Evolutionary conservation across 1,140 invertebrate genomes (phyloP).

Genomic region (Matsumurasca onukii): DNA sequence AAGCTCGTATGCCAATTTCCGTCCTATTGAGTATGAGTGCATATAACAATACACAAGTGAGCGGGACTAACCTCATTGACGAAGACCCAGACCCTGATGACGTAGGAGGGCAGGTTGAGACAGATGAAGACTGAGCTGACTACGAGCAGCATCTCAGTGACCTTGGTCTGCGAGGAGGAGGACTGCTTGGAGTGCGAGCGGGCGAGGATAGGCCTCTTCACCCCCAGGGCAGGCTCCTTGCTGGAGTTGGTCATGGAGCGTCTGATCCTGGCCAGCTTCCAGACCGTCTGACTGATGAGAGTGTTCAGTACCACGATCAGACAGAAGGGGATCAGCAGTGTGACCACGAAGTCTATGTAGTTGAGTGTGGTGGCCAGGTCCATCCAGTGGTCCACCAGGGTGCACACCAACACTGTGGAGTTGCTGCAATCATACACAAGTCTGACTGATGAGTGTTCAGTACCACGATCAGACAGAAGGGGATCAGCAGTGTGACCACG

Average conservation of each 20-base stretch:
- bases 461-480: conserved; percentile 65
- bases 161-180: conserved; percentile 60
- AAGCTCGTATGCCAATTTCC: too few relatives aligned
- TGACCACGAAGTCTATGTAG: conserved; percentile 66
- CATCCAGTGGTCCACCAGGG: conserved; percentile 50
- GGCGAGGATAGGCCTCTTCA: conserved; percentile 4
- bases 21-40: too few relatives aligned
- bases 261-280: conserved; percentile 56
- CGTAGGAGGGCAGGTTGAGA: conserved; percentile 74
- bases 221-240: not conserved
- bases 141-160: conserved; percentile 79
- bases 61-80: conserved; percentile 55
- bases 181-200: conserved; percentile 18
- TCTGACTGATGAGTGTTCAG: conserved; percentile 60
- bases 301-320: conserved; percentile 70
- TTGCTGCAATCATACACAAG: conserved; percentile 42
- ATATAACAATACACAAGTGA: too few relatives aligned
- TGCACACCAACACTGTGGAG: conserved; percentile 50
- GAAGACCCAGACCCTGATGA: conserved; percentile 58
- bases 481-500: conserved; percentile 66
- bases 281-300: conserved; percentile 64
- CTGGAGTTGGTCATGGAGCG: conserved; percentile 50
- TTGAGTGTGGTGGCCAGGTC: conserved; percentile 61
- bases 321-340: conserved; percentile 68
- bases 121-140: conserved; percentile 78